phyloP scores from a whole-genome alignment of 2,797 vertebrate genomes.

The Argentina silus region DNA sequence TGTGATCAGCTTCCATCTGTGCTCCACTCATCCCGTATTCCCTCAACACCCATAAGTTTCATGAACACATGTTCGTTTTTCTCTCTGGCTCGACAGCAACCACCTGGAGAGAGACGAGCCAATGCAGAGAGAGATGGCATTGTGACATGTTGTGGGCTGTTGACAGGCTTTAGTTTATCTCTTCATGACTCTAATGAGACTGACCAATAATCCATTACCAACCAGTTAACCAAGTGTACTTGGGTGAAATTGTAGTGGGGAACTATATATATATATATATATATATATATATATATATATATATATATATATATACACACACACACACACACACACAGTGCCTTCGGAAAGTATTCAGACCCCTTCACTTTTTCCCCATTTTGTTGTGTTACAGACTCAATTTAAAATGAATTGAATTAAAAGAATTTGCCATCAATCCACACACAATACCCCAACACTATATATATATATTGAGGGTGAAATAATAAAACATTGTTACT shows the following conservation, averaged over 20 bases:
- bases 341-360: too few species aligned
- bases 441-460: too few species aligned
- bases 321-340: too few species aligned
- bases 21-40: neutral
- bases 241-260: conserved; percentile 27
- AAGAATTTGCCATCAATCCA: too few species aligned
- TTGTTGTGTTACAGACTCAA: too few species aligned
- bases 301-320: too few species aligned
- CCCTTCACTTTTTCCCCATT: too few species aligned
- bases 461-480: neutral
- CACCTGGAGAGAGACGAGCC: conserved; percentile 44
- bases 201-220: conserved; percentile 58
- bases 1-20: conserved; percentile 8
- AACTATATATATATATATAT: neutral
- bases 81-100: conserved; percentile 38
- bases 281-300: too few species aligned
- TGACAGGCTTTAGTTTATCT: conserved; percentile 70
- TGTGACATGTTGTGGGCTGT: conserved; percentile 61
- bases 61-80: conserved; percentile 41
- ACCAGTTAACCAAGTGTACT: conserved; percentile 55
- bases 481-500: neutral
- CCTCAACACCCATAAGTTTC: neutral
- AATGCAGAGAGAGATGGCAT: conserved; percentile 50
- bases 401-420: too few species aligned
- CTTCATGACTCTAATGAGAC: conserved; percentile 56